These are phyloP conservation scores for Teleogryllus oceanicus DNA, from an alignment of 2,888 invertebrate species.

Conservation along the genomic window DNA sequence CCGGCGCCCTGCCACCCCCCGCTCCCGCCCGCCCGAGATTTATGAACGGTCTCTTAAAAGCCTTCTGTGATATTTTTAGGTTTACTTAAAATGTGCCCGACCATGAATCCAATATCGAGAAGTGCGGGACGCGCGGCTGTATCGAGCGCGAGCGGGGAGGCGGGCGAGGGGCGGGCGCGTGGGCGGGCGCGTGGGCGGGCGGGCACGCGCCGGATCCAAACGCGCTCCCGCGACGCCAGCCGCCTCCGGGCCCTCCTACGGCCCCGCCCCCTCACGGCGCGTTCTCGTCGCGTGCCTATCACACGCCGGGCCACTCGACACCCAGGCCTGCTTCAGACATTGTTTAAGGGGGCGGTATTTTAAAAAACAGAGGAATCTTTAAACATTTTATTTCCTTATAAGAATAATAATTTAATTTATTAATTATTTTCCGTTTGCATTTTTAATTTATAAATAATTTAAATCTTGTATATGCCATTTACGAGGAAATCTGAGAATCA, in stretches of 20 bases:
- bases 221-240: neutral
- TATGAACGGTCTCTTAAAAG: slow-evolving; percentile 18
- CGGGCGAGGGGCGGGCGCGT: neutral
- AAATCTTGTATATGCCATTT: no score
- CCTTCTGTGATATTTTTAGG: slow-evolving; percentile 10
- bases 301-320: no score
- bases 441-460: no score
- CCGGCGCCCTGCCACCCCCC: neutral
- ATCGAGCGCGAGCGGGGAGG: neutral
- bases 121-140: slow-evolving; percentile 18
- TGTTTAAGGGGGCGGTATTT: no score
- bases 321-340: no score
- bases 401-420: no score
- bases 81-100: neutral
- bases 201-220: neutral
- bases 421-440: no score
- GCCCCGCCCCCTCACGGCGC: neutral
- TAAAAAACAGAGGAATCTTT: no score
- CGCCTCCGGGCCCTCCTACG: neutral
- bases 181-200: neutral
- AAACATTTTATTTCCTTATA: no score
- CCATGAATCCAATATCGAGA: slow-evolving; percentile 18
- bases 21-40: neutral
- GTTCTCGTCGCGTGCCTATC: no score
- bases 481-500: no score